Evolutionary conservation across 2,888 invertebrate species (phyloP), one percentile per base, ranked within the genome.

Genomic region (Parascotia fuliginaria): DNA sequence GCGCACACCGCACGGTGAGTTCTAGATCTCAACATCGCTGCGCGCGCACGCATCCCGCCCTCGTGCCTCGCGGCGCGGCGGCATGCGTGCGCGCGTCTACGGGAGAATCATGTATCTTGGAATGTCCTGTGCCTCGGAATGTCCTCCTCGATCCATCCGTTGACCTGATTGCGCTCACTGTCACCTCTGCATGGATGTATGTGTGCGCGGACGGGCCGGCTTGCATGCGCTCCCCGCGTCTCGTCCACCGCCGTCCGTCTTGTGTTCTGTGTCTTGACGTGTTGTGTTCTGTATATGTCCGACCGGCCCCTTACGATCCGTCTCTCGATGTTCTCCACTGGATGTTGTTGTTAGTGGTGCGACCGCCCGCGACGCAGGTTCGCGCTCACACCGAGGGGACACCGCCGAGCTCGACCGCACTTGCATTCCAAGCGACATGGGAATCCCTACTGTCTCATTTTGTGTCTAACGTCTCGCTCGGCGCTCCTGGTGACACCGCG

Each of bases 121-220:
- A 92, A 92, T 92, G 92, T 92, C 92, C 89, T 92, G 92, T 92
- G 92, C 92, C 92, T 92, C 92, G 92, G 92, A 92, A 92, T 92
- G 92, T 92, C 92, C 91, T 91, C 92, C 92, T 92, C 88, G 85
- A 86, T 81, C 86, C 86, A 85, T 81, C 79, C 77, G 84, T 88
- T 82, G 81, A 85, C 83, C 84, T 80, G 70, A 80, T 79, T 83
- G 81, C 83, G 87, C 85, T 86, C 86, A 78, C 75, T 85, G 83
- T 87, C 75, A 82, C 83, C 87, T 83, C 74, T 89, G 89, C 90
- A 89, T 89, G 89, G 84, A 88, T 85, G 82, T 84, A 79, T 77
- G 79, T 83, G 78, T 78, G 79, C 79, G 83, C 77, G 83, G 77
- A 79, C 76, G 80, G 79, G 79, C 79, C 81, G 81, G 85, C 76